Evolutionary conservation across 2,888 invertebrate genomes (phyloP), one percentile per base, ranked within the genome.

Genomic region (Erebia ligea): DNA sequence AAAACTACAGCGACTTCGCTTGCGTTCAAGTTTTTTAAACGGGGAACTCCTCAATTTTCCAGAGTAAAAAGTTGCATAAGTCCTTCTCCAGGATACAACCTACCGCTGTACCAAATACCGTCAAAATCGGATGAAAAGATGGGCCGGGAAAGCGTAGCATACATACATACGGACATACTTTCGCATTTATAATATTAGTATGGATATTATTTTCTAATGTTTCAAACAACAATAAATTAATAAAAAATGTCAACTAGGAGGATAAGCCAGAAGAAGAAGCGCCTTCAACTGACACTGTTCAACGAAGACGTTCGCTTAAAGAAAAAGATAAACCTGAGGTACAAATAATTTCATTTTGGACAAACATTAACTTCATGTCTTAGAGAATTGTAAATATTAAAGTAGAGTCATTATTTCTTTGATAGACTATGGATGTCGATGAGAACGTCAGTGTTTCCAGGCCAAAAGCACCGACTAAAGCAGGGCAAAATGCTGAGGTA

Each of bases 271-370:
- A 78, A 67, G 79, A 79, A 63, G 71, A 72, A 70, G 50, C 68
- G 74, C 79, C 82, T 74, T 80, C 90, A 74, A 81, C 91, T 61
- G 88, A 90, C 48, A 90, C 89, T 6, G 88, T 88, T 52, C 85
- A 85, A 77, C 91, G 84, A 76, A 88, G 91, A 73, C 90, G 89
- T 73, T 91, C 92, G 42, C 85, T 90, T 76, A 92, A 92, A 88
- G 87, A 85, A 70, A 91, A 90, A 88, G 90, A 90, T 74, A 88
- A 91, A 50, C 67, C 73, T 48, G 74, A 74, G 74, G 74, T 74
- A 74, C 45, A 21, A 50, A 56, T 17, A 17, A 21, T 25, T 34
- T 21, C 6, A 11, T 21, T n/a, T 56, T 62, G 10, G n/a, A 40
- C 8, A 25, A 57, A 57, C 15, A 45, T 13, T 48, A 11, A 34